These are phyloP conservation scores for Augochlora pura DNA, from an alignment of 1,140 invertebrate genomes.

Conservation along the genomic window DNA sequence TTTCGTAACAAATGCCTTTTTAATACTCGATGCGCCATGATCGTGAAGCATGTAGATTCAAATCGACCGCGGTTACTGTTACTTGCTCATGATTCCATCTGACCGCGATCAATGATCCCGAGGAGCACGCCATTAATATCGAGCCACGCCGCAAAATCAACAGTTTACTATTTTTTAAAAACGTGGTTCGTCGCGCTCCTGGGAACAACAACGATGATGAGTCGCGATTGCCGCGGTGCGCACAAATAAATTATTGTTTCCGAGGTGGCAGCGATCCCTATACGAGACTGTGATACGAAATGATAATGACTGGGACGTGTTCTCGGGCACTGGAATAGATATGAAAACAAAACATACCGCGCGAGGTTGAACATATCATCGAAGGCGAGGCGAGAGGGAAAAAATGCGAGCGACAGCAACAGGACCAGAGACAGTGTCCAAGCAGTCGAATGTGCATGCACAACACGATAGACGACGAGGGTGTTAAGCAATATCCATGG, in stretches of 20 bases:
- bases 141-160: slow-evolving; percentile 12
- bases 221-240: not conserved
- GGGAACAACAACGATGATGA: not conserved
- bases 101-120: slow-evolving; percentile 20
- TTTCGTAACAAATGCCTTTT: no score
- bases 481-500: slow-evolving; percentile 39
- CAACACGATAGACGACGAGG: slow-evolving; percentile 1
- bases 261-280: no score
- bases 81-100: not conserved
- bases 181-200: not conserved
- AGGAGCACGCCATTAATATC: slow-evolving; percentile 9
- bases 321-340: slow-evolving; percentile 6
- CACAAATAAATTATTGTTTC: not conserved
- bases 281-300: not conserved
- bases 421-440: not conserved
- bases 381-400: not conserved
- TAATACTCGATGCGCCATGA: no score
- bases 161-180: slow-evolving; percentile 12
- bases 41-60: not conserved
- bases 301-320: not conserved
- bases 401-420: slow-evolving; percentile 15
- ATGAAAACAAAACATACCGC: slow-evolving; percentile 32
- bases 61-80: slow-evolving; percentile 2
- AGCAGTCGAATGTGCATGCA: slow-evolving; percentile 5
- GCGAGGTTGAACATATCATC: not conserved